Base-by-base conservation (phyloP, 53 echinoderm and acorn worm species). In the Hippasteria phrygiana region DNA sequence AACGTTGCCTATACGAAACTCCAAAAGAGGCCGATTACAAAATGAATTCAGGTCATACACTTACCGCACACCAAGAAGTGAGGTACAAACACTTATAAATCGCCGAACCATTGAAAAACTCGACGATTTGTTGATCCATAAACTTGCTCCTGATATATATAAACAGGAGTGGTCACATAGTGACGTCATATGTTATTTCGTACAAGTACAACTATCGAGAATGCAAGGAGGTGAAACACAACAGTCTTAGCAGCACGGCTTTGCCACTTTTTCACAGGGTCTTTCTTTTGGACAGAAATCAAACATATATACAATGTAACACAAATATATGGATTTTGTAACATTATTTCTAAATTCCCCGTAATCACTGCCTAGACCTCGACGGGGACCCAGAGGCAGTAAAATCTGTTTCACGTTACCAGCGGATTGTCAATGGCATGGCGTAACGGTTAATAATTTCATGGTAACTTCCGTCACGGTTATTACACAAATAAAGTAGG, bases 1-100 rank as follows among this genome's bases (percentile, higher is more conserved):
- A n/a, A n/a, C n/a, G n/a, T n/a, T n/a, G 51, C 51, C 14, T 8
- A 51, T 17, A 51, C 14, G 14, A 4, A 51, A 14, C 16, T 51
- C 16, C 51, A 2, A 1, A 51, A 5, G 20, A 14, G 2, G 2
- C 9, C 20, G 14, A 4, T 51, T 8, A 14, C 20, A 59, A 59
- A 59, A 16, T 24, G 26, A 2, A 22, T 14, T 59, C 59, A 20
- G 26, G 6, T 24, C 6, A 11, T 45, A 78, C 26, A 71, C 74
- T 74, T 45, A 74, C 74, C 74, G 48, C 48, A 46, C 48, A 46
- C 74, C 74, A 71, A 38, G 38, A 38, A 0, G 71, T 71, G 7
- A 71, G 71, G 31, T 71, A 71, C 71, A 71, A 1, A 3, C 71
- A 71, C 39, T 71, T 71, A 39, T 71, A 71, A 39, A 37, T 16